Evolutionary conservation across 2,797 vertebrate genomes (phyloP), one percentile per base, ranked within the genome.

Genomic region (Lerista edwardsae): DNA sequence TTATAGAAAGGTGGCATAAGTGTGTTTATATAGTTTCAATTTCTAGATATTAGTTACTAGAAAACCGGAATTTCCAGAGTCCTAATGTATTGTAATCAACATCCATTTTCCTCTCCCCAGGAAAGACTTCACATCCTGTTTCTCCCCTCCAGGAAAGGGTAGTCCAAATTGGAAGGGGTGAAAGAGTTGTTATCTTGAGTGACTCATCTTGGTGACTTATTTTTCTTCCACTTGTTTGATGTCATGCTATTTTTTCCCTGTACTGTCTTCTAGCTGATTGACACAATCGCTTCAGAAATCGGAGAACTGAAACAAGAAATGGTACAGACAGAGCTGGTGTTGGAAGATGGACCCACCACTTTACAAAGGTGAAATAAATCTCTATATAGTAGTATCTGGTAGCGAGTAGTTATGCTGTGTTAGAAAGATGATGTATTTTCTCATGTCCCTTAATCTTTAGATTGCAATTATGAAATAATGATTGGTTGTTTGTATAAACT

Each of bases 281-380:
- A 99, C 96, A 97, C 97, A 6, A 98, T 99, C 86, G 98, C 97
- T 47, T 96, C 94, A 71, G 98, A 99, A 96, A 97, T 99, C 61
- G 97, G 97, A 87, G 97, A 98, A 93, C 95, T 99, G 95, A 98
- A 98, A 93, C 97, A 97, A 89, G 97, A 99, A 96, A 98, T 99
- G 98, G 97, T 98, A 79, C 96, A 96, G 94, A 96, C 96, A 39
- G 95, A 96, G 90, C 94, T 94, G 73, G 77, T 93, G 71, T 80
- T 91, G 88, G 96, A 97, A 71, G 95, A 94, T 94, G 96, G 97
- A 88, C 84, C 95, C 55, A 59, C 93, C 23, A 93, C 93, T 90
- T 87, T 95, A 85, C 95, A 55, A 89, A 97, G 97, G 98, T 98
- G 94, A 96, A 86, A 88, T 82, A 61, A 87, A 90, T 78, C 61